Base-by-base conservation (phyloP, 2,888 invertebrate genomes). In the Mythimna albipuncta region DNA sequence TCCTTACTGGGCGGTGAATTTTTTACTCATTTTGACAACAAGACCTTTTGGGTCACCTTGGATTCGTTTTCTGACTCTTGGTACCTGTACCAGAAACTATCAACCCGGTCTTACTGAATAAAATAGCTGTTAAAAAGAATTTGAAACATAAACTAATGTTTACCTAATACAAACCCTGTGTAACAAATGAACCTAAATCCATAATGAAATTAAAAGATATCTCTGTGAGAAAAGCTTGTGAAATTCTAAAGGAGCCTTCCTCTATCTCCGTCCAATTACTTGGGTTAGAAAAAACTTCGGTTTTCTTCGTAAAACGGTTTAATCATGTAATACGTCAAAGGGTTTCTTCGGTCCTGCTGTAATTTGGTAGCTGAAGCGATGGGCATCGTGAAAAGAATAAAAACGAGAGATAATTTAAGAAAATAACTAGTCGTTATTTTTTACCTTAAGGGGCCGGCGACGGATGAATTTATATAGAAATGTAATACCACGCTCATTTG, bases 301-400 rank as follows among this genome's bases (percentile, higher is more conserved):
- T 77, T 84, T 84, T 82, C 74, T 83, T 75, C 67, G 74, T 59
- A 81, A 84, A 88, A 88, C 85, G 86, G 86, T 86, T 87, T 88
- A 88, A 89, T 89, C 89, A 88, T 89, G 81, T 87, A 84, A 86
- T 88, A 86, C 81, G 88, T 89, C 86, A 88, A 88, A 87, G 88
- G 88, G 87, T 83, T 79, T 72, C 85, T 80, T 79, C 13, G 63
- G 67, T 44, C 7, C 38, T 54, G 81, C 0, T 64, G 21, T 52
- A 82, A 75, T 65, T 84, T 76, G 69, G 32, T 52, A 72, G 75
- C 68, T 72, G 68, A 70, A 75, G 86, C 82, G 84, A 65, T 55
- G 16, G 11, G 6, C 52, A 35, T 13, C 64, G 57, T 67, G 63
- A 35, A 61, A 41, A 10, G 61, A 81, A 79, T 50, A 26, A 35